phyloP scores from a whole-genome alignment of 2,113 vertebrate genomes.

The Carassius auratus region DNA sequence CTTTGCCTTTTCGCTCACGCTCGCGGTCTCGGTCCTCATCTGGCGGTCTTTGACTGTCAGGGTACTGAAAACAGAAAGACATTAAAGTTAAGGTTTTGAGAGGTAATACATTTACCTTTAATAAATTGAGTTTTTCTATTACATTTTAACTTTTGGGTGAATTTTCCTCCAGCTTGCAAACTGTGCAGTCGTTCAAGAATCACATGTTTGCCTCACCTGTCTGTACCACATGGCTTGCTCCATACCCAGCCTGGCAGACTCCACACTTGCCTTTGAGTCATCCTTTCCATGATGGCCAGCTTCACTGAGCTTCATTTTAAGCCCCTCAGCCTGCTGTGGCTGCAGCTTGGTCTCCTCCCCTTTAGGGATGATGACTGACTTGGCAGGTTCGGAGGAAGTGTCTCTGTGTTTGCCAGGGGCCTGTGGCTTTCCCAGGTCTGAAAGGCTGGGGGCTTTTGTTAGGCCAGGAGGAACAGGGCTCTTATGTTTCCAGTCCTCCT shows the following conservation, averaged over 20 bases:
- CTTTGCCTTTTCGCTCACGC: slow-evolving; percentile 92
- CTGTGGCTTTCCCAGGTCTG: slow-evolving; percentile 86
- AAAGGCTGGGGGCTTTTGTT: slow-evolving; percentile 90
- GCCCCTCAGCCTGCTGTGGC: slow-evolving; percentile 84
- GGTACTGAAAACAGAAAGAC: slow-evolving; percentile 84
- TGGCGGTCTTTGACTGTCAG: slow-evolving; percentile 89
- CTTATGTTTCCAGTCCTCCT: slow-evolving; percentile 98
- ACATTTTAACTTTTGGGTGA: background rate
- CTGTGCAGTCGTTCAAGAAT: background rate
- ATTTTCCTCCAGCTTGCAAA: background rate
- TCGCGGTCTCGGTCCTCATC: slow-evolving; percentile 85
- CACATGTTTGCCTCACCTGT: slow-evolving; percentile 83
- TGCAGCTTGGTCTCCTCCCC: slow-evolving; percentile 87
- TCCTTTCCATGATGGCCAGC: slow-evolving; percentile 88
- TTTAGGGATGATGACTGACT: slow-evolving; percentile 91
- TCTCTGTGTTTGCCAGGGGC: slow-evolving; percentile 87
- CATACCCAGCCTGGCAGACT: slow-evolving; percentile 87
- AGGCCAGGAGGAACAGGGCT: slow-evolving; percentile 86
- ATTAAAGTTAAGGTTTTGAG: background rate
- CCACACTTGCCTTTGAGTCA: slow-evolving; percentile 83
- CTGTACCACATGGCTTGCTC: slow-evolving; percentile 96
- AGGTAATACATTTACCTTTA: no score
- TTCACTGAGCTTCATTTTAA: slow-evolving; percentile 93
- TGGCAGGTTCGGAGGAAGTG: slow-evolving; percentile 81
- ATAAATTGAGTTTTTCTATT: background rate